These are phyloP conservation scores for Leucania comma DNA, from an alignment of 2,888 invertebrate species.

Conservation along the genomic window DNA sequence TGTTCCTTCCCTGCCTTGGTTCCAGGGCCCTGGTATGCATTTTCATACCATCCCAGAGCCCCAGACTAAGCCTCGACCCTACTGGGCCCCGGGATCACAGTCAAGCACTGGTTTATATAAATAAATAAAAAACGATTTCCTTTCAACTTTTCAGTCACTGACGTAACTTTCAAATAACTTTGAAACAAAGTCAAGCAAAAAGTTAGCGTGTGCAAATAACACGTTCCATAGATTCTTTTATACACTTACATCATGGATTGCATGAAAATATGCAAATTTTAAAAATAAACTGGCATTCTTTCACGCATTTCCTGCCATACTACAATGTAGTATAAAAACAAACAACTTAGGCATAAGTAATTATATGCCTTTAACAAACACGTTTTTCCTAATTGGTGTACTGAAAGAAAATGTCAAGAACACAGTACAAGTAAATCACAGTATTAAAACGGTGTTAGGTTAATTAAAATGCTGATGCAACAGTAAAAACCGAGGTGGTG, in stretches of 20 bases:
- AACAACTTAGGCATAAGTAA: constrained; percentile 1
- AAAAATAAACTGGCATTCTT: constrained; percentile 14
- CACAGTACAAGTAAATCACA: constrained; percentile 23
- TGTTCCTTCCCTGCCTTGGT: no score
- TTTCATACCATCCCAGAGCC: no score
- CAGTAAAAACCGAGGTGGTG: no score
- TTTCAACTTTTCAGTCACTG: no score
- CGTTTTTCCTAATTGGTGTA: constrained; percentile 23
- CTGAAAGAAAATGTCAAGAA: constrained; percentile 48
- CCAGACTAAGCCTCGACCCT: no score
- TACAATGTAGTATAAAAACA: constrained; percentile 15
- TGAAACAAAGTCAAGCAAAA: neutral
- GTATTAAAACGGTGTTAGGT: constrained; percentile 23
- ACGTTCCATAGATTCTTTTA: neutral
- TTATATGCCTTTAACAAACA: constrained; percentile 20
- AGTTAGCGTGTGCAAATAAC: neutral
- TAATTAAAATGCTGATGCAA: constrained; percentile 11
- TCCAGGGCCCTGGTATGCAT: no score
- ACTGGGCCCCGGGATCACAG: no score
- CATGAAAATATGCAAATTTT: constrained; percentile 23
- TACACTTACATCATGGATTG: constrained; percentile 1
- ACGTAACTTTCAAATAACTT: no score
- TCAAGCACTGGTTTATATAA: no score
- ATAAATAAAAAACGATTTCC: no score
- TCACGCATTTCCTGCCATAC: constrained; percentile 7